Evolutionary conservation across 2,113 vertebrate genomes (phyloP).

Genomic region (Tetraodon nigroviridis): DNA sequence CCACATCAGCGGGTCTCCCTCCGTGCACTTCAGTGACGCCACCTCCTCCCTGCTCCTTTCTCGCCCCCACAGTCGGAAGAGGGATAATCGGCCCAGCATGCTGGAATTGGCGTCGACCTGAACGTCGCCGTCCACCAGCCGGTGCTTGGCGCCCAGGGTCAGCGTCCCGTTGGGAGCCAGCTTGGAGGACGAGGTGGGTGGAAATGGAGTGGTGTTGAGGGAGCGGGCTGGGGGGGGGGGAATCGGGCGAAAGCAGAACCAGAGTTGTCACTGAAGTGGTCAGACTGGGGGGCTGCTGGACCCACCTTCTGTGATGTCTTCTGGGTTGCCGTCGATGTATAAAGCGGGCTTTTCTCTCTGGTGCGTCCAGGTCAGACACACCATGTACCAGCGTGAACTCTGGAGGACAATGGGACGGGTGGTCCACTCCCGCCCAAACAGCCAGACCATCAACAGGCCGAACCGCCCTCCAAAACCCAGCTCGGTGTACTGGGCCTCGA

Average conservation of each 20-base stretch:
- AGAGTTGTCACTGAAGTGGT: neutral
- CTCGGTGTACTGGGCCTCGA: slow-evolving; percentile 38
- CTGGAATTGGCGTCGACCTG: neutral
- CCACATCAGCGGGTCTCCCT: slow-evolving; percentile 80
- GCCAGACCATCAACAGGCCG: slow-evolving; percentile 61
- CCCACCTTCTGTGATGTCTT: slow-evolving; percentile 34
- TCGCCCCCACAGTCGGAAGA: slow-evolving; percentile 82
- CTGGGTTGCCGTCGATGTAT: slow-evolving; percentile 61
- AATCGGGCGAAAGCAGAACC: neutral
- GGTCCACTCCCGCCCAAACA: slow-evolving; percentile 70
- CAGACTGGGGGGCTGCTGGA: neutral
- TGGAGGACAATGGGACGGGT: slow-evolving; percentile 21
- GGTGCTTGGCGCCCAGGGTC: slow-evolving; percentile 73
- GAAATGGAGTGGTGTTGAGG: neutral
- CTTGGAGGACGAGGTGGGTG: neutral
- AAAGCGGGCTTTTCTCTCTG: slow-evolving; percentile 54
- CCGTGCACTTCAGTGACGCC: slow-evolving; percentile 54
- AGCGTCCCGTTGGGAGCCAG: slow-evolving; percentile 73
- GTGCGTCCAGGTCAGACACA: slow-evolving; percentile 79
- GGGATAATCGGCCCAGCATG: slow-evolving; percentile 69
- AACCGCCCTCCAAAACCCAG: slow-evolving; percentile 68
- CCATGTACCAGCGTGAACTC: slow-evolving; percentile 53
- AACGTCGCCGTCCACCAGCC: slow-evolving; percentile 15
- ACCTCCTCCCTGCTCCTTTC: slow-evolving; percentile 62
- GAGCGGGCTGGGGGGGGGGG: neutral